Percentiles rank a stretch among this genome's conserved stretches.
Evolutionary conservation across 2,888 invertebrate species (phyloP).

Genomic region (Tipula confusa): DNA sequence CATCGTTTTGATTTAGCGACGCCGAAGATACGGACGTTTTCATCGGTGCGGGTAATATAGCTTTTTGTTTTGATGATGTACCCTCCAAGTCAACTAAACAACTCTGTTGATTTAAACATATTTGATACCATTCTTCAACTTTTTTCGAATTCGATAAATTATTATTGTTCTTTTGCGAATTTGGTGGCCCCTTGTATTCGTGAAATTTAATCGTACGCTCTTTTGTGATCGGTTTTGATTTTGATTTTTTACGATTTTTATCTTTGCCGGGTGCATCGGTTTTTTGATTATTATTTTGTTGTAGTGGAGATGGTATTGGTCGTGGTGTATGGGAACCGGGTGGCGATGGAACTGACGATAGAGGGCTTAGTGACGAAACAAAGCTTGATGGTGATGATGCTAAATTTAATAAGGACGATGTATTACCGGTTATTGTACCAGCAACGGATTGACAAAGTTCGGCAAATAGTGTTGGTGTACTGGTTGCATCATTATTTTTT

Average conservation of each 20-base stretch:
- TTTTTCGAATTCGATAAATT: conserved; percentile 52
- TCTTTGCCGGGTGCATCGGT: conserved; percentile 66
- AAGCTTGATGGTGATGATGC: conserved; percentile 51
- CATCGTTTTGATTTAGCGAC: conserved; percentile 37
- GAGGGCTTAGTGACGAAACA: conserved; percentile 62
- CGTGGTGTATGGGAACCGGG: conserved; percentile 56
- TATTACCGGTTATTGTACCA: conserved; percentile 44
- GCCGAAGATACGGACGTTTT: conserved; percentile 50
- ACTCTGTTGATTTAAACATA: conserved; percentile 84
- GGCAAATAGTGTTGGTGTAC: conserved; percentile 53
- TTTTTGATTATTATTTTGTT: conserved; percentile 47
- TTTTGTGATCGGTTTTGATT: conserved; percentile 75
- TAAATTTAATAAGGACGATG: conserved; percentile 53
- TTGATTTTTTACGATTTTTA: conserved; percentile 76
- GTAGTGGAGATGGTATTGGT: conserved; percentile 51
- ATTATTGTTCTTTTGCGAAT: conserved; percentile 64
- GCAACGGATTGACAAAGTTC: conserved; percentile 59
- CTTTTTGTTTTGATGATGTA: conserved; percentile 57
- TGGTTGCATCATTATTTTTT: conserved; percentile 40
- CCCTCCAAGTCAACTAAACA: conserved; percentile 83
- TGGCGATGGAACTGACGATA: conserved; percentile 63
- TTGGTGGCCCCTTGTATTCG: conserved; percentile 92
- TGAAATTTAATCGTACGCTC: conserved; percentile 92
- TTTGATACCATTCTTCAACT: conserved; percentile 80
- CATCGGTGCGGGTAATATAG: conserved; percentile 71